Evolutionary conservation across 1,140 invertebrate species (phyloP), one percentile per base, ranked within the genome.

Genomic region (Temnothorax nylanderi): DNA sequence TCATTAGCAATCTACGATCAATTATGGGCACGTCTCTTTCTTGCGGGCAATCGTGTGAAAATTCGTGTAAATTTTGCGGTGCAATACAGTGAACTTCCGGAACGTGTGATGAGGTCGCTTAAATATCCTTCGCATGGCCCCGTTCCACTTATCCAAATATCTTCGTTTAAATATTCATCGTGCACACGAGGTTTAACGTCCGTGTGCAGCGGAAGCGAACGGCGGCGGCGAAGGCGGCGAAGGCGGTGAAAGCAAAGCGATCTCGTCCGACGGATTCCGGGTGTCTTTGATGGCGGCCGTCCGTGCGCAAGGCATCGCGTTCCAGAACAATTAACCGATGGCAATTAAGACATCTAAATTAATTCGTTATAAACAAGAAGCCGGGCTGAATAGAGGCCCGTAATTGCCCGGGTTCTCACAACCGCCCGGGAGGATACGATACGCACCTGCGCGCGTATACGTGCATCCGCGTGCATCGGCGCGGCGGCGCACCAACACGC

Each of bases 341-440:
- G 94, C 94, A 95, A 95, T 95, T 95, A 95, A 95, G 94, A 94
- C 93, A 94, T 95, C 93, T 93, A 94, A 94, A 95, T 95, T 94
- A 95, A 95, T 95, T 95, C 92, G 90, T 91, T 89, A 91, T 91
- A 86, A 92, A 92, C 82, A 88, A 91, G 87, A n/a, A n/a, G 78
- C 87, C 80, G 81, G 76, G 64, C 81, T 75, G 74, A 90, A 77
- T 82, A 47, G 69, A 86, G 80, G 69, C 67, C 21, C 90, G 92
- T 95, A 95, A 95, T 95, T 95, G 94, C 94, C 91, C 91, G 93
- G 91, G 90, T 95, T 95, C 94, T 95, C 94, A 95, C 94, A 94
- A 44, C 41, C 91, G 88, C 80, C 72, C 71, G 51, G 13, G 80
- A 80, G 80, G 64, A 64, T 71, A 78, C 32, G 77, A 76, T 62